Evolutionary conservation across 2,888 invertebrate genomes (phyloP).

Genomic region (Aproaerema taeniolella): DNA sequence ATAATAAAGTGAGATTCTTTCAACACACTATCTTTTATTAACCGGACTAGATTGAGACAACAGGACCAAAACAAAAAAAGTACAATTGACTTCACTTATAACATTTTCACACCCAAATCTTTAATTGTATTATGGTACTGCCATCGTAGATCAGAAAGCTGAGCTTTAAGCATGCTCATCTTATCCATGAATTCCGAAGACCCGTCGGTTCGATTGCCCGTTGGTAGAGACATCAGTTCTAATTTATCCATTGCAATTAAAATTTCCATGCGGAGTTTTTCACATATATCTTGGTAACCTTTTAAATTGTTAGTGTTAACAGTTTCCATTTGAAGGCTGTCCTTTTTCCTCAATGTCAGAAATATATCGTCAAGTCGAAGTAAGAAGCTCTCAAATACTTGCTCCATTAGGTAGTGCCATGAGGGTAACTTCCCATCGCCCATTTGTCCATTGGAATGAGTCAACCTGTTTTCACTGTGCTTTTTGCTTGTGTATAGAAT

Average conservation of each 20-base stretch:
- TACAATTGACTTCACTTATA: no score
- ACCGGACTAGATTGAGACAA: no score
- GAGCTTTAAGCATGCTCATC: constrained; percentile 18
- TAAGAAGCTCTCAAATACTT: constrained; percentile 12
- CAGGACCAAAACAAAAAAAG: no score
- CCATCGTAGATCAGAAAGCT: constrained; percentile 19
- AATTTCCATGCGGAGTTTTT: constrained; percentile 24
- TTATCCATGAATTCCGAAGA: constrained; percentile 18
- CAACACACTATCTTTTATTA: no score
- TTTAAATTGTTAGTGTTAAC: no score
- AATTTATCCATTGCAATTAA: constrained; percentile 27
- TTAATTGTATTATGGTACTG: constrained; percentile 22
- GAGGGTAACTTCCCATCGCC: neutral
- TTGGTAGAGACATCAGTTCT: constrained; percentile 12
- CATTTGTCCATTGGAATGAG: no score
- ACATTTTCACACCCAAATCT: constrained; percentile 7
- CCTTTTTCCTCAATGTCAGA: constrained; percentile 16
- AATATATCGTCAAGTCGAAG: constrained; percentile 19
- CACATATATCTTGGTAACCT: constrained; percentile 23
- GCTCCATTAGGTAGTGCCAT: constrained; percentile 1
- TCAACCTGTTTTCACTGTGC: no score
- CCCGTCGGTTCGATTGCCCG: constrained; percentile 9
- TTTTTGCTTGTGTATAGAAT: no score
- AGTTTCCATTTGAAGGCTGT: neutral
- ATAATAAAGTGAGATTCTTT: no score